A percentile compares a stretch with the other conserved stretches of the same genome.
These are phyloP conservation scores for Eublepharis macularius DNA, from an alignment of 2,113 vertebrate species.

Conservation along the genomic window DNA sequence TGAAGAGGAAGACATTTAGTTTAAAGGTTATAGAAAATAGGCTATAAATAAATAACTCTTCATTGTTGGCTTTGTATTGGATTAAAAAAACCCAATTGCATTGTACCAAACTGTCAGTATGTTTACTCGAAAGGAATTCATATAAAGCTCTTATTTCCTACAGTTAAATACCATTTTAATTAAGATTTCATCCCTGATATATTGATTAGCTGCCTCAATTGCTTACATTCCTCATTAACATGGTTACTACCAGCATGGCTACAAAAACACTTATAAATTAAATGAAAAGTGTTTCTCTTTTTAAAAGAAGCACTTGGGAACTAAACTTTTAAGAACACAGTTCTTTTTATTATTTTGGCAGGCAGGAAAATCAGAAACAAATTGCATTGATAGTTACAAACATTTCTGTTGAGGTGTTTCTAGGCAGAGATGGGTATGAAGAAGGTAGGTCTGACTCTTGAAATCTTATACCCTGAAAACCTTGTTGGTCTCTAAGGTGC, in stretches of 20 bases:
- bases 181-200: constrained; percentile 16
- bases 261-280: constrained; percentile 32
- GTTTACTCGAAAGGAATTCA: constrained; percentile 11
- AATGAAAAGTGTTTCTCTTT: neutral
- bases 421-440: too few species aligned
- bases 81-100: neutral
- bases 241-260: neutral
- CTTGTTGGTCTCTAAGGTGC: too few species aligned
- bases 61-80: neutral
- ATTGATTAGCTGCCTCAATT: constrained; percentile 12
- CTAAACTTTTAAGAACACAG: neutral
- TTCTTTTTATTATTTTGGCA: neutral
- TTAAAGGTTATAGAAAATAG: neutral
- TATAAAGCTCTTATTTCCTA: constrained; percentile 9
- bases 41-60: neutral
- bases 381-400: neutral
- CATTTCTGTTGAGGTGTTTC: too few species aligned
- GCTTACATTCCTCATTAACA: constrained; percentile 29
- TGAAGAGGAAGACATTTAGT: neutral
- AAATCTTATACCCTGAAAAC: too few species aligned
- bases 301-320: neutral
- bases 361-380: neutral
- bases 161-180: constrained; percentile 24
- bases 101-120: neutral
- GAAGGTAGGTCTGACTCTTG: too few species aligned